phyloP scores from a whole-genome alignment of 2,797 vertebrate genomes.

The Macrochelys suwanniensis region DNA sequence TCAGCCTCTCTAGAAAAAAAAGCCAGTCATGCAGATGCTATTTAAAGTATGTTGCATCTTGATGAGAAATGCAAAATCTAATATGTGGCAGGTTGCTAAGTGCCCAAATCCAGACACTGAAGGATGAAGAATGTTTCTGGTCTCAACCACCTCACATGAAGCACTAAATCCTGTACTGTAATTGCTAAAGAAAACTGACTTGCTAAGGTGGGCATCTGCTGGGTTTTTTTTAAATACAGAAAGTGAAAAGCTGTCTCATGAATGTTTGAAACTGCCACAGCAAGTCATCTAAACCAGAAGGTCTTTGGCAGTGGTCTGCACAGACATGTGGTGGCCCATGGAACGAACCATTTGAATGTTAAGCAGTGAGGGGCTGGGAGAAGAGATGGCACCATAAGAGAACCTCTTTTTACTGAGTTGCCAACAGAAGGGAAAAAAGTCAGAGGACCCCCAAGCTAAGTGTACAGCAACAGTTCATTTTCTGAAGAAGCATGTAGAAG shows the following conservation, averaged over 20 bases:
- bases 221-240: background rate
- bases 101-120: slow-evolving; percentile 43
- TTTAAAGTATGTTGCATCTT: slow-evolving; percentile 84
- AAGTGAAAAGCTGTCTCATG: background rate
- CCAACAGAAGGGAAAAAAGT: background rate
- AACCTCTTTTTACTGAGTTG: background rate
- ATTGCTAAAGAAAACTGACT: background rate
- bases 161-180: background rate
- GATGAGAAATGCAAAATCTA: slow-evolving; percentile 79
- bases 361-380: background rate
- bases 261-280: background rate
- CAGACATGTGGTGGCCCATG: background rate
- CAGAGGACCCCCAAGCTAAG: background rate
- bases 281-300: background rate
- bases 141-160: background rate
- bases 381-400: background rate
- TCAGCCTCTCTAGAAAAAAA: slow-evolving; percentile 79
- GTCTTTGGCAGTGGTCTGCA: background rate
- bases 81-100: slow-evolving; percentile 45
- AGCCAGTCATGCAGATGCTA: slow-evolving; percentile 87
- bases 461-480: background rate
- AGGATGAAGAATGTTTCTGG: slow-evolving; percentile 11
- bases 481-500: background rate
- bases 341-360: background rate
- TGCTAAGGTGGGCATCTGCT: background rate